Conservation (phyloP, 2,797 vertebrate genomes). For the Eulemur rubriventer region DNA sequence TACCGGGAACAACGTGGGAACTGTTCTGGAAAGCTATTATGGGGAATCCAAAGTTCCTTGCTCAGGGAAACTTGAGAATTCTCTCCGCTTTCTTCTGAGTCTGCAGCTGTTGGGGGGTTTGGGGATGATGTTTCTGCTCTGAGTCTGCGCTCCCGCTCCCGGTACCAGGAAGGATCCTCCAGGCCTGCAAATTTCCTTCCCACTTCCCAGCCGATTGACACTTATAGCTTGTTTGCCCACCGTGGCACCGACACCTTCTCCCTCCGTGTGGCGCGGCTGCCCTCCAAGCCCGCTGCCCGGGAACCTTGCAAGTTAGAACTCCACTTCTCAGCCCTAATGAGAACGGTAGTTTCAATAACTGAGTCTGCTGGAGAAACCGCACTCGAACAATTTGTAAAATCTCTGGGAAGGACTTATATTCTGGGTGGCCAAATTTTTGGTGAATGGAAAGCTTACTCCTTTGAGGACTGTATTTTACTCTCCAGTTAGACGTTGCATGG, state of each 20-base stretch:
- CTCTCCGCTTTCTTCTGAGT: neutral
- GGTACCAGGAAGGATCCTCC: neutral
- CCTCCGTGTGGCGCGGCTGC: neutral
- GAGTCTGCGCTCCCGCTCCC: neutral
- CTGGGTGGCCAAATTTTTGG: neutral
- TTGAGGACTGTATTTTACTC: neutral
- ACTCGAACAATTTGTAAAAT: neutral
- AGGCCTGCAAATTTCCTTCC: fast-evolving
- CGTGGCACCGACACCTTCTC: neutral
- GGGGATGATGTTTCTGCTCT: neutral
- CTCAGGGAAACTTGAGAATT: neutral
- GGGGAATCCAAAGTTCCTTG: neutral
- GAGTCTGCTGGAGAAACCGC: neutral
- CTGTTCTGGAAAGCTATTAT: neutral
- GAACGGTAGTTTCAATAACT: neutral
- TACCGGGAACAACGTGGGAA: neutral
- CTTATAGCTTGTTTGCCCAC: neutral
- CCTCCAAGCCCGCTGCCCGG: fast-evolving
- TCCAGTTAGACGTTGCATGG: neutral
- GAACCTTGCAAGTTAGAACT: fast-evolving
- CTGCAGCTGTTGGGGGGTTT: neutral
- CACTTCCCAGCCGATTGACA: neutral
- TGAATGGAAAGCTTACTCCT: neutral
- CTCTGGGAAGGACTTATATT: neutral
- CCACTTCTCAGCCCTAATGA: neutral